phyloP scores from a whole-genome alignment of 2,797 vertebrate species.

The Oceanodroma leucorhoa region DNA sequence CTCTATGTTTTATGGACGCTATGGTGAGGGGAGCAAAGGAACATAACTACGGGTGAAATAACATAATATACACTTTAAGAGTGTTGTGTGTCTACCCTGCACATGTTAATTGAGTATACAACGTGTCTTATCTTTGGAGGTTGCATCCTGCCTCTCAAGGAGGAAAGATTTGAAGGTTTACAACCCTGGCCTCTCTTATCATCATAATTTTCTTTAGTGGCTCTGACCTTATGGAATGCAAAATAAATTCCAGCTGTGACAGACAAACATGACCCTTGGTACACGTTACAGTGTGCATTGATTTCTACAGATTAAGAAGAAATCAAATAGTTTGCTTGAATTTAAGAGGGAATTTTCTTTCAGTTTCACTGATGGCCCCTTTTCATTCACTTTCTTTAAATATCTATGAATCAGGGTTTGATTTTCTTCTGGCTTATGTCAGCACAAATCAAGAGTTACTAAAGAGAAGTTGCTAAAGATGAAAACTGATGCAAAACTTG shows the following conservation, averaged over 20 bases:
- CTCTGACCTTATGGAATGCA: neutral
- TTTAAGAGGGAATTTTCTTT: neutral
- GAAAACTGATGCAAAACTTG: neutral
- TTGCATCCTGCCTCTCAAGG: neutral
- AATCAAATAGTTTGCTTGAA: neutral
- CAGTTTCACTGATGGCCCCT: neutral
- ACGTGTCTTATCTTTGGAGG: rapidly evolving
- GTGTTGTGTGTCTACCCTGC: neutral
- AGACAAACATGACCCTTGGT: neutral
- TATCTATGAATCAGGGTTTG: neutral
- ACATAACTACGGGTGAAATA: neutral
- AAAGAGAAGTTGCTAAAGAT: neutral
- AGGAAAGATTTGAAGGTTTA: neutral
- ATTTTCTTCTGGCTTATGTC: neutral
- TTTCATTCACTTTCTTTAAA: neutral
- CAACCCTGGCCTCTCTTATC: neutral
- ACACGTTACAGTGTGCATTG: neutral
- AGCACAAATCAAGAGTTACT: neutral
- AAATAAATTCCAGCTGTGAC: neutral
- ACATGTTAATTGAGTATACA: neutral
- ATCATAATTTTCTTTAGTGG: neutral
- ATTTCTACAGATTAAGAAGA: neutral
- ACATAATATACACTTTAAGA: neutral
- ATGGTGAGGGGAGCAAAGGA: neutral
- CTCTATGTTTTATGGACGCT: rapidly evolving